These are phyloP conservation scores for Pelosia muscerda DNA, from an alignment of 2,888 invertebrate species.

Conservation along the genomic window DNA sequence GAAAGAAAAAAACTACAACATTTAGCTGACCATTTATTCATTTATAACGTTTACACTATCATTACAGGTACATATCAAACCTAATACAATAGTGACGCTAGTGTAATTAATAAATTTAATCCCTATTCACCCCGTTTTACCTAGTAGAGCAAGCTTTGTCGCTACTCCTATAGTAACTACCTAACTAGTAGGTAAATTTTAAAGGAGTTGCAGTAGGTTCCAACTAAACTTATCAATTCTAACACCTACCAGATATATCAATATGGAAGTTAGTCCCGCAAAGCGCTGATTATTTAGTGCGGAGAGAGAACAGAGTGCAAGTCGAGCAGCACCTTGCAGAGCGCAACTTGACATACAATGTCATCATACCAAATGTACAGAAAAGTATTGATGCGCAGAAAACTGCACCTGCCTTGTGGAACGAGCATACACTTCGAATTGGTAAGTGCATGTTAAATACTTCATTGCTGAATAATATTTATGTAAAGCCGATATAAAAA, in stretches of 20 bases:
- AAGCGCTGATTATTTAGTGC: conserved; percentile 57
- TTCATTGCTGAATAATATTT: too few species aligned
- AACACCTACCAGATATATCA: conserved; percentile 50
- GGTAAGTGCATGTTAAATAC: conserved; percentile 45
- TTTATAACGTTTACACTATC: too few species aligned
- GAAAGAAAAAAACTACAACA: too few species aligned
- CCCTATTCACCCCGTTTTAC: too few species aligned
- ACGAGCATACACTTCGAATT: conserved; percentile 48
- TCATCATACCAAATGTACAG: conserved; percentile 59
- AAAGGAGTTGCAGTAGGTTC: not conserved
- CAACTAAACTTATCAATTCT: not conserved
- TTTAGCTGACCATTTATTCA: too few species aligned
- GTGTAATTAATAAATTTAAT: too few species aligned
- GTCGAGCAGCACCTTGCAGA: conserved; percentile 47
- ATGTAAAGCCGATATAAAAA: too few species aligned
- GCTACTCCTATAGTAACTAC: not conserved
- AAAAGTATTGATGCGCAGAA: conserved; percentile 45
- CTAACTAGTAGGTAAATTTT: too few species aligned
- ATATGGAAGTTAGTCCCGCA: conserved; percentile 55
- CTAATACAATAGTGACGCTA: too few species aligned
- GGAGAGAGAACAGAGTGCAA: conserved; percentile 38
- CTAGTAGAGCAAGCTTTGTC: too few species aligned
- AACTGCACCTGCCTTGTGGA: conserved; percentile 42
- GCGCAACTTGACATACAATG: conserved; percentile 48
- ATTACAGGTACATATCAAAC: too few species aligned